Evolutionary conservation across 2,113 vertebrate species (phyloP).

Genomic region (Stictonetta naevosa): DNA sequence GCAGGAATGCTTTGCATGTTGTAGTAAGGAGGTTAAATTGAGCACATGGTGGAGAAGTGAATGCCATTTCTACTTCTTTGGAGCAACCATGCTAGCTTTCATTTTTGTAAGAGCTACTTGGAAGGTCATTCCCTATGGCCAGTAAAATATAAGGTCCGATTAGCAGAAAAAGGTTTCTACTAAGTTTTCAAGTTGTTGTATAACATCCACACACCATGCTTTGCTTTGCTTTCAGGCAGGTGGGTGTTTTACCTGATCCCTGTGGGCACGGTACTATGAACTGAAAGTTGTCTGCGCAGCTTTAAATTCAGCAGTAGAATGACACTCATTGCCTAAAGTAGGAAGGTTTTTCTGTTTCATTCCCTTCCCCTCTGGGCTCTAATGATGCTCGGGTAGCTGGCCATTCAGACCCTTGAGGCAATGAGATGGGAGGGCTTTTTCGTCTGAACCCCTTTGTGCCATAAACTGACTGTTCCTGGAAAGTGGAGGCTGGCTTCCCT

Average conservation of each 20-base stretch:
- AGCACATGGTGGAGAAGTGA: not conserved
- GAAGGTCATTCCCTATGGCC: not conserved
- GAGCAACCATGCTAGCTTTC: not conserved
- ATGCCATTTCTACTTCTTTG: not conserved
- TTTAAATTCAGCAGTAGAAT: not conserved
- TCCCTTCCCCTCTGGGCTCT: conserved; percentile 23
- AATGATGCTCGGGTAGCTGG: not conserved
- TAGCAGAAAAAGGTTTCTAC: not conserved
- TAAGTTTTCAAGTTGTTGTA: not conserved
- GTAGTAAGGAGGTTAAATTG: not conserved
- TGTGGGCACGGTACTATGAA: accelerated
- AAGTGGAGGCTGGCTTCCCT: not conserved
- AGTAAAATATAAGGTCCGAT: not conserved
- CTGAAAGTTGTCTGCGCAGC: not conserved
- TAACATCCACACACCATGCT: not conserved
- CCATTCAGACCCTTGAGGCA: not conserved
- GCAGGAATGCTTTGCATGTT: not conserved
- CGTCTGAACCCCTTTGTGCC: not conserved
- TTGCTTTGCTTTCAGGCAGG: not conserved
- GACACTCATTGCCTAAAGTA: not conserved
- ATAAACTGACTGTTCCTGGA: not conserved
- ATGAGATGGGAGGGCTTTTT: not conserved
- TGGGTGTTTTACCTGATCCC: not conserved
- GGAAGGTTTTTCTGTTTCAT: not conserved
- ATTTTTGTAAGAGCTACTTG: not conserved